A percentile compares a stretch with the other conserved stretches of the same genome.
phyloP scores from a whole-genome alignment of 2,888 invertebrate species.

The Drosophila nigritarsus region DNA sequence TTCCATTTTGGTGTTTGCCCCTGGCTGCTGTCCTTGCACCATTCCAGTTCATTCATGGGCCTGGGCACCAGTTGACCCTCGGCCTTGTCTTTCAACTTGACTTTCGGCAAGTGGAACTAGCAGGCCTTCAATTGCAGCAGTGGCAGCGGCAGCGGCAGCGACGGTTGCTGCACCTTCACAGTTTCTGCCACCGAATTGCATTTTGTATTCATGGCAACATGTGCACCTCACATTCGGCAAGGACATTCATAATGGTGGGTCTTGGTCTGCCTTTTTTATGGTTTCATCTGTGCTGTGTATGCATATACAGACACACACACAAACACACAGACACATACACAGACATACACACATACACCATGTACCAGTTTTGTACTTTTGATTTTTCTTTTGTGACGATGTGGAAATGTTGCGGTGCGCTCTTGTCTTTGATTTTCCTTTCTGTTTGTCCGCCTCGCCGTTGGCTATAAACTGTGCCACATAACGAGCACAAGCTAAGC shows the following conservation, averaged over 20 bases:
- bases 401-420: constrained; percentile 56
- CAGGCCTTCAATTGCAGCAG: constrained; percentile 28
- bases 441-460: constrained; percentile 46
- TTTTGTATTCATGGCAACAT: constrained; percentile 74
- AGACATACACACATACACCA: constrained; percentile 16
- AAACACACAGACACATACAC: constrained; percentile 16
- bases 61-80: constrained; percentile 63
- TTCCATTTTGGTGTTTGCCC: constrained; percentile 42
- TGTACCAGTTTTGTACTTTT: constrained; percentile 58
- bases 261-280: constrained; percentile 20
- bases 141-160: too few relatives aligned
- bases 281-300: constrained; percentile 17
- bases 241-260: constrained; percentile 33
- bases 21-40: constrained; percentile 48
- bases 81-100: constrained; percentile 76
- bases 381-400: constrained; percentile 64
- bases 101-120: constrained; percentile 64
- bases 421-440: constrained; percentile 66
- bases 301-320: constrained; percentile 6
- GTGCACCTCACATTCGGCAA: constrained; percentile 44
- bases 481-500: constrained; percentile 39
- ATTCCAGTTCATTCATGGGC: constrained; percentile 9
- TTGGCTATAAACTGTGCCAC: constrained; percentile 63
- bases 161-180: constrained; percentile 24
- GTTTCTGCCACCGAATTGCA: constrained; percentile 48